Percentiles rank a stretch among this genome's conserved stretches.
Conservation (phyloP, 2,888 invertebrate species). For the Melinaea menophilus region DNA sequence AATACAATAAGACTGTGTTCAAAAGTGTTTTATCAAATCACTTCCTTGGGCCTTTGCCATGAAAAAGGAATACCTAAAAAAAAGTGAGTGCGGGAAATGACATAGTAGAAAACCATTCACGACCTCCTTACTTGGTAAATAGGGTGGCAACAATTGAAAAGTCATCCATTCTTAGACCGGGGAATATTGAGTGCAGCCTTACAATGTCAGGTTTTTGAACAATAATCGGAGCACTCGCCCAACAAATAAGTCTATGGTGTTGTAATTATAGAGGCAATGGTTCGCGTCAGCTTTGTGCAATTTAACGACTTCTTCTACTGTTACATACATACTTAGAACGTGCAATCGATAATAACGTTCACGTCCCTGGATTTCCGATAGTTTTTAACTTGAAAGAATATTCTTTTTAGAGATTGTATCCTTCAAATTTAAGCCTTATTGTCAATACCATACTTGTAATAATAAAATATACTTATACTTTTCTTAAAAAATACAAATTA, state of each 20-base stretch:
- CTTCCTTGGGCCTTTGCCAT: conserved; percentile 58
- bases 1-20: conserved; percentile 75
- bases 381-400: conserved; percentile 17
- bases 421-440: too few relatives aligned
- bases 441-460: too few relatives aligned
- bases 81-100: conserved; percentile 73
- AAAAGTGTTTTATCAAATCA: conserved; percentile 76
- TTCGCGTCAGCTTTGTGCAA: conserved; percentile 43
- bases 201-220: conserved; percentile 52
- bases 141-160: conserved; percentile 71
- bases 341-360: conserved; percentile 42
- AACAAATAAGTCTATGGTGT: conserved; percentile 54
- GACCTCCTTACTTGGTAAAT: conserved; percentile 58
- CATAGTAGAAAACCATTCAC: conserved; percentile 62
- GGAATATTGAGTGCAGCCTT: conserved; percentile 44
- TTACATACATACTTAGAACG: conserved; percentile 46
- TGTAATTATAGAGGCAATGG: conserved; percentile 49
- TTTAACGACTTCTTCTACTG: conserved; percentile 48
- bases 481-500: too few relatives aligned
- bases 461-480: too few relatives aligned
- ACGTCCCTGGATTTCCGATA: conserved; percentile 18
- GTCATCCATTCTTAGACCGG: conserved; percentile 58
- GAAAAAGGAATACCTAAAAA: conserved; percentile 59
- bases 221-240: conserved; percentile 45
- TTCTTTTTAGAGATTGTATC: not conserved